Conservation (phyloP, 2,113 vertebrate genomes). For the Triplophysa siluroides region DNA sequence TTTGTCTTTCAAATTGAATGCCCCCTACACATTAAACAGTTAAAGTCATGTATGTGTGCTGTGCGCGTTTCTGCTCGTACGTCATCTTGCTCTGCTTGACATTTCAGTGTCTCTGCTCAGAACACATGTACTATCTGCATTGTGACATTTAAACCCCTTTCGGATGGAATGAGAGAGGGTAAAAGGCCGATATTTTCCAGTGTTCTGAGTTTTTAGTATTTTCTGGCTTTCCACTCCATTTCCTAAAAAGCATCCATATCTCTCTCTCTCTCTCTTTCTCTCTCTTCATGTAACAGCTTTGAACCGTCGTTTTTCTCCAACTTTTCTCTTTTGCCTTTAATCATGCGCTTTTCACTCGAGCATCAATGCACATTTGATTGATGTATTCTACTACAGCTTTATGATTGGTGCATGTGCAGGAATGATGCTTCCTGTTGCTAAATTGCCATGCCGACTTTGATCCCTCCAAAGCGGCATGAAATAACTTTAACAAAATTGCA, state of each 20-base stretch:
- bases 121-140: constrained; percentile 41
- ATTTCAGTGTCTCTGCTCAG: constrained; percentile 44
- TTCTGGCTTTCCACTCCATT: constrained; percentile 27
- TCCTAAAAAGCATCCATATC: constrained; percentile 9
- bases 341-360: constrained; percentile 9
- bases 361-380: constrained; percentile 21
- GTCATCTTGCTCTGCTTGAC: constrained; percentile 39
- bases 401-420: constrained; percentile 23
- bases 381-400: constrained; percentile 9
- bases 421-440: constrained; percentile 24
- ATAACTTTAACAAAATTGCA: background rate
- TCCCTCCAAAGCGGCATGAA: constrained; percentile 6
- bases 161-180: constrained; percentile 26
- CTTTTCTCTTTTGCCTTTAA: constrained; percentile 12
- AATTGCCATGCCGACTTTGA: constrained; percentile 24
- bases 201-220: constrained; percentile 27
- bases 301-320: background rate
- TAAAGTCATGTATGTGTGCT: background rate
- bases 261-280: background rate
- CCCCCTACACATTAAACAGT: background rate
- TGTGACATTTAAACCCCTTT: constrained; percentile 48
- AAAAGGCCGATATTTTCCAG: constrained; percentile 34
- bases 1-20: background rate
- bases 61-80: background rate
- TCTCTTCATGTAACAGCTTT: background rate